Evolutionary conservation across 2,888 invertebrate genomes (phyloP), one percentile per base, ranked within the genome.

Genomic region (Hydrotaea cyrtoneurina): DNA sequence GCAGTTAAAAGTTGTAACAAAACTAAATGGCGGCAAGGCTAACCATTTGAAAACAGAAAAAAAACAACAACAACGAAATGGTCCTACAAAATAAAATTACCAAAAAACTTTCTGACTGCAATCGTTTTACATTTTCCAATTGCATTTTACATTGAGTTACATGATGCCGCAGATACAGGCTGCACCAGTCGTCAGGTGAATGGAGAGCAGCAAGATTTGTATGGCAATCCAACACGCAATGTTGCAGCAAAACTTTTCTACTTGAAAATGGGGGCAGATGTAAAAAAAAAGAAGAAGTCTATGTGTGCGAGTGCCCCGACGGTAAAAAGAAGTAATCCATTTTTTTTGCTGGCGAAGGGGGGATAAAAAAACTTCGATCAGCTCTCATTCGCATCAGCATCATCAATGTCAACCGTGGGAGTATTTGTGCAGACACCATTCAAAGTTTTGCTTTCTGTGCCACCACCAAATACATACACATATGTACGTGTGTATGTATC

Each of bases 1-100:
- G 83, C 80, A 77, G 80, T 77, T 73, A 26, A 79, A 73, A 73
- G 76, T 76, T 83, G 72, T 76, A 80, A 72, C 53, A 53, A 50
- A 82, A 79, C 62, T 43, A 75, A 78, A 78, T 78, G 26, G 19
- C 26, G 23, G 64, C 23, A 55, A 50, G 13, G 55, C 26, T n/a
- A 31, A 78, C 36, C 0, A 73, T 50, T 50, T 50, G n/a, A n/a
- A n/a, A n/a, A n/a, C n/a, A 50, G n/a, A 8, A 13, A 8, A 39
- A 39, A 8, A 39, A 13, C 4, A 39, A 39, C 39, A 8, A 50
- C 3, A 50, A 79, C 7, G 53, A 53, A 59, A 64, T 8, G 0
- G 8, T 8, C 0, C n/a, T 21, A 66, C 8, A 66, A 21, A 31
- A 66, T 11, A 66, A 64, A 21, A 59, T n/a, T n/a, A n/a, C n/a